Conservation (phyloP, 30 jellyfish, hydroid and myxozoan genomes). For the Haliclystus octoradiatus region DNA sequence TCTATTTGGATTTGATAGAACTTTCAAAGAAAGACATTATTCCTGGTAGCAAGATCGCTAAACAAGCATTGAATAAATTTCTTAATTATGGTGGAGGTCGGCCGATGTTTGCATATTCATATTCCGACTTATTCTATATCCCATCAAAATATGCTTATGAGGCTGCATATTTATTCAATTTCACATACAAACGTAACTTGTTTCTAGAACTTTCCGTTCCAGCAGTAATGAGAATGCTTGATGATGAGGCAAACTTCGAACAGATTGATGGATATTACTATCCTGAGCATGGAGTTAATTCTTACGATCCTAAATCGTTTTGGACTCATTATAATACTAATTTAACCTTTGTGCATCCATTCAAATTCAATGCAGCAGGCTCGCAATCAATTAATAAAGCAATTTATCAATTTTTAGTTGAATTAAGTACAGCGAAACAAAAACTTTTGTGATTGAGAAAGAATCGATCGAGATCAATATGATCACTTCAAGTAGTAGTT, state of each 20-base stretch:
- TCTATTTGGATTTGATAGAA: conserved; percentile 10
- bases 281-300: conserved; percentile 67
- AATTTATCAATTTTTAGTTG: too few species aligned
- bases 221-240: conserved; percentile 48
- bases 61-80: conserved; percentile 19
- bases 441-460: too few species aligned
- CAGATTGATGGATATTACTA: conserved; percentile 52
- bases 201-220: conserved; percentile 72
- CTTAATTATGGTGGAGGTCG: conserved; percentile 63
- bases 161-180: conserved; percentile 16
- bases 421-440: too few species aligned
- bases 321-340: conserved; percentile 70
- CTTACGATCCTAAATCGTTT: conserved; percentile 43
- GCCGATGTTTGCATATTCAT: conserved; percentile 91
- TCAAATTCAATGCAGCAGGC: conserved; percentile 43
- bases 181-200: conserved; percentile 20
- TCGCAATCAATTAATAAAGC: not conserved
- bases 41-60: conserved; percentile 3
- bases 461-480: too few species aligned
- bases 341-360: conserved; percentile 77
- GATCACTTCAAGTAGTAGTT: too few species aligned
- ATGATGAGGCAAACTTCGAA: conserved; percentile 28
- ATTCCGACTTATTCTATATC: conserved; percentile 88
- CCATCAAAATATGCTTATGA: conserved; percentile 52
- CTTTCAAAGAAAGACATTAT: conserved; percentile 16